Evolutionary conservation across 2,888 invertebrate genomes (phyloP), one percentile per base, ranked within the genome.

Genomic region (Steromphala cineraria): DNA sequence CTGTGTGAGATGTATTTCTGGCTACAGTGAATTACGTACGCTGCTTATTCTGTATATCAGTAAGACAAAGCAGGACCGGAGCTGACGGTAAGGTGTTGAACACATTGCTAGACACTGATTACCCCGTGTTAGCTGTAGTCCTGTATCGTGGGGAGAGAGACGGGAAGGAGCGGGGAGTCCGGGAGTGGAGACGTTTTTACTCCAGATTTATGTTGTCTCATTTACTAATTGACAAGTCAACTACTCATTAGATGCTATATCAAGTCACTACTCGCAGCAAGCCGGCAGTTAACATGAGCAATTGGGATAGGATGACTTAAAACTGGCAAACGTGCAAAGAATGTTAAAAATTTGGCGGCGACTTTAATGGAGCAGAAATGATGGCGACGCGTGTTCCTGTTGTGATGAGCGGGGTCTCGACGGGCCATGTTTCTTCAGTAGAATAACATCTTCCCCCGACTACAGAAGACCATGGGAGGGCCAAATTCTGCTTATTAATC

Each of bases 361-460:
- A 62, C 62, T 21, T 62, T 62, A 62, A 62, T 62, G 62, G 62
- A 28, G 21, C 62, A 62, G 62, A 62, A 62, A 62, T 62, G 62
- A 62, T 62, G 62, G 62, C 62, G 62, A 28, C 62, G 24, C 17
- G 62, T 28, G 24, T 62, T 28, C 24, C 3, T 62, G 62, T 62
- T 5, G 62, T 62, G 62, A 62, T 62, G 62, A 62, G 62, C 24
- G 15, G 62, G 62, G 62, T 62, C 62, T 62, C 62, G 62, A 17
- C 62, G 62, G 62, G 62, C 62, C 28, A 17, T 62, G 62, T 62
- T 62, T 62, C 62, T 28, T 19, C 62, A 24, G 28, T 62, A 28
- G 62, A 62, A 62, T n/a, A 62, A 17, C 62, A 62, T 21, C 62
- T 62, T 62, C 17, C 24, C 62, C 24, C 62, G 24, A 28, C 15